Evolutionary conservation across 2,888 invertebrate genomes (phyloP).

Genomic region (Bombylius discolor): DNA sequence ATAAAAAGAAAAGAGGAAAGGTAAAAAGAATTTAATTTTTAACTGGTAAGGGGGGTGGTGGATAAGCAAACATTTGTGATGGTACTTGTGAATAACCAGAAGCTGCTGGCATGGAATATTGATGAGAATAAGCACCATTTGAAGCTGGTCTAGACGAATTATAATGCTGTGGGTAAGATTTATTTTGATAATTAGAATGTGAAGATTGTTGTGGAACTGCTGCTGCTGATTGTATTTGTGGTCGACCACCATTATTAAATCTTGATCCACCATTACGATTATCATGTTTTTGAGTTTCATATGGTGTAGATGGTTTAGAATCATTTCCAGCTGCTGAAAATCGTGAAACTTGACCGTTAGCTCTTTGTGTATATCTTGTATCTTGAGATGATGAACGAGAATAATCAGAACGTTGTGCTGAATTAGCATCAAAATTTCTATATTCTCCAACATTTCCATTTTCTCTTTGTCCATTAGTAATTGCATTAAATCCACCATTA

Average conservation of each 20-base stretch:
- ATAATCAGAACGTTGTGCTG: conserved; percentile 2
- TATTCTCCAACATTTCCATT: conserved; percentile 4
- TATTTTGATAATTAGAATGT: neutral
- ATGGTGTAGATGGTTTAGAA: neutral
- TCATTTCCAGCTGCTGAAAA: conserved; percentile 16
- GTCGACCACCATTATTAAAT: conserved; percentile 11
- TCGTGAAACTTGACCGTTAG: conserved; percentile 22
- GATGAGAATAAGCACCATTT: conserved; percentile 13
- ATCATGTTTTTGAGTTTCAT: conserved; percentile 8
- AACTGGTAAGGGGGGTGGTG: conserved; percentile 35
- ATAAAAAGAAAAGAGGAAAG: too few species aligned
- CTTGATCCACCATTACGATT: conserved; percentile 2
- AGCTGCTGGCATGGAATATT: conserved; percentile 29
- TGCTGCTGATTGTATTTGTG: conserved; percentile 14
- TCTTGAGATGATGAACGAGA: neutral
- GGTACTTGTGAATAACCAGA: conserved; percentile 19
- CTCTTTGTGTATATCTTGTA: conserved; percentile 9
- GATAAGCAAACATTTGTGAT: conserved; percentile 29
- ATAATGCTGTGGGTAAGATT: conserved; percentile 5
- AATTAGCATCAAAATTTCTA: conserved; percentile 1
- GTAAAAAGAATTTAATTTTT: conserved; percentile 25
- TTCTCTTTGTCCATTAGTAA: too few species aligned
- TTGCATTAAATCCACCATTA: neutral
- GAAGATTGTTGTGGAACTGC: conserved; percentile 11
- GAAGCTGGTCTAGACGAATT: conserved; percentile 10